Evolutionary conservation across 1,140 invertebrate genomes (phyloP).

Genomic region (Anoplolepis gracilipes): DNA sequence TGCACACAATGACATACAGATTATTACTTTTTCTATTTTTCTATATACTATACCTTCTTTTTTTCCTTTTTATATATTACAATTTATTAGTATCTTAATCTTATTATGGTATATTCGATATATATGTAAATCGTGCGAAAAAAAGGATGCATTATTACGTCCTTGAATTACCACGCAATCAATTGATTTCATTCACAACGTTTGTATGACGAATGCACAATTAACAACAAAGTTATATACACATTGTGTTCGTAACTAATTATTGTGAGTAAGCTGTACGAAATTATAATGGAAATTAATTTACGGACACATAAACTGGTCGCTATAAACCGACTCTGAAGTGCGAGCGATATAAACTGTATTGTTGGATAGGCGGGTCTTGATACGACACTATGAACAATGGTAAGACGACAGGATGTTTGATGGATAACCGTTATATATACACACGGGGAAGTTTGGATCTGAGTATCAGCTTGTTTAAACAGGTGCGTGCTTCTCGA

Average conservation of each 20-base stretch:
- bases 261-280: neutral
- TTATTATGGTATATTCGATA: neutral
- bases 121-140: neutral
- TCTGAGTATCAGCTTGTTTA: constrained; percentile 52
- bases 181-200: neutral
- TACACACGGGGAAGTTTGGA: constrained; percentile 45
- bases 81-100: neutral
- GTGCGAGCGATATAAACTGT: neutral
- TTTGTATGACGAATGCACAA: neutral
- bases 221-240: neutral
- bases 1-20: neutral
- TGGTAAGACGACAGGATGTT: constrained; percentile 38
- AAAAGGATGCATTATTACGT: neutral
- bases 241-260: neutral
- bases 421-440: constrained; percentile 35
- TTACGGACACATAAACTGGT: neutral
- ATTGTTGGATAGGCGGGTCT: constrained; percentile 10
- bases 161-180: neutral
- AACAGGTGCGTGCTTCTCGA: constrained; percentile 46
- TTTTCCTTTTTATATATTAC: no score
- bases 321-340: neutral
- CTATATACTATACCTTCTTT: neutral
- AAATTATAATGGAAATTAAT: constrained; percentile 16
- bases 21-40: neutral
- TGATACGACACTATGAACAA: neutral